Evolutionary conservation across 2,888 invertebrate genomes (phyloP).

Genomic region (Lasiommata megera): DNA sequence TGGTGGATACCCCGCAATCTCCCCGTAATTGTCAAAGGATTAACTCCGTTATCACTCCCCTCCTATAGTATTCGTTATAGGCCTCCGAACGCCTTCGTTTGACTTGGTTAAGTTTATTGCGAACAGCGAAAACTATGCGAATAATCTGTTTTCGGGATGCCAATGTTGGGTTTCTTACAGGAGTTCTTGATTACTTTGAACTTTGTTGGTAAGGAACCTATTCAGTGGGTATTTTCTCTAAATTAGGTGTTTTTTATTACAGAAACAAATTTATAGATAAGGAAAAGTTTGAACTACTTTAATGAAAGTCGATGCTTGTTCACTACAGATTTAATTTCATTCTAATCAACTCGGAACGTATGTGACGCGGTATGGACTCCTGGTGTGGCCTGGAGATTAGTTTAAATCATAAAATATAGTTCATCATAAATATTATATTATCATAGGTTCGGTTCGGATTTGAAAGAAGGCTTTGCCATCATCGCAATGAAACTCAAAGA

Average conservation of each 20-base stretch:
- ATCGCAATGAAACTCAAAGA: too few species aligned
- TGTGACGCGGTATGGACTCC: too few species aligned
- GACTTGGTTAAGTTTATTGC: slow-evolving; percentile 26
- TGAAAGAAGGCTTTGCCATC: too few species aligned
- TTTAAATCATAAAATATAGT: too few species aligned
- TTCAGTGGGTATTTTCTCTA: background rate
- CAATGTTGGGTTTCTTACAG: background rate
- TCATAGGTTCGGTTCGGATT: too few species aligned
- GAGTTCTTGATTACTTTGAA: slow-evolving; percentile 1
- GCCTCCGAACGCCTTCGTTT: slow-evolving; percentile 16
- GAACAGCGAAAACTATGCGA: slow-evolving; percentile 17
- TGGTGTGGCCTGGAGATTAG: too few species aligned
- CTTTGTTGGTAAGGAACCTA: background rate
- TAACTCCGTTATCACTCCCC: slow-evolving; percentile 49
- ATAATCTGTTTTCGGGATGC: slow-evolving; percentile 7
- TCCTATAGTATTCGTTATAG: slow-evolving; percentile 24
- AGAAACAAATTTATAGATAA: too few species aligned
- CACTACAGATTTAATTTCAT: too few species aligned
- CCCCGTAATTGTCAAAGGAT: slow-evolving; percentile 42
- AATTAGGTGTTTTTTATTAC: background rate
- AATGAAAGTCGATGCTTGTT: too few species aligned
- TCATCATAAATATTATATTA: too few species aligned
- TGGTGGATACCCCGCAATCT: slow-evolving; percentile 36
- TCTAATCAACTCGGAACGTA: too few species aligned
- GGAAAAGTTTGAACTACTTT: too few species aligned